A percentile compares a stretch with the other conserved stretches of the same genome.
These are phyloP conservation scores for Drosophila conformis DNA, from an alignment of 2,888 invertebrate species.

Conservation along the genomic window DNA sequence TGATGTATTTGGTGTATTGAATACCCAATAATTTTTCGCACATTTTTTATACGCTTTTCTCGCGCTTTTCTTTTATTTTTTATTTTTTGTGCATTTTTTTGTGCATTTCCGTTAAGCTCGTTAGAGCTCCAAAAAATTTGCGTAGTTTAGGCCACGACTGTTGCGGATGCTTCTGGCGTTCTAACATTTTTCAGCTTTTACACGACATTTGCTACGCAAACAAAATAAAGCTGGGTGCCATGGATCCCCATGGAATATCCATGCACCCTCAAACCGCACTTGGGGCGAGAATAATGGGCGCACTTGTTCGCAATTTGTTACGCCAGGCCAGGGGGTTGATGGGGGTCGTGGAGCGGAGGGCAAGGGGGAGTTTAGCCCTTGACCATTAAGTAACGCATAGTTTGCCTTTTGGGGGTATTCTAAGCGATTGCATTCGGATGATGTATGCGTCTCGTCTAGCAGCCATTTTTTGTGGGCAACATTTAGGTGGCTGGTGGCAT, in stretches of 20 bases:
- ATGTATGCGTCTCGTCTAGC: slow-evolving; percentile 69
- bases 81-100: slow-evolving; percentile 37
- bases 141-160: slow-evolving; percentile 45
- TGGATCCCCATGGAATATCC: slow-evolving; percentile 2
- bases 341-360: not conserved
- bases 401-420: slow-evolving; percentile 19
- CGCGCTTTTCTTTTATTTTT: slow-evolving; percentile 1
- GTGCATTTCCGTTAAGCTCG: slow-evolving; percentile 68
- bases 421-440: slow-evolving; percentile 56
- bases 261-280: slow-evolving; percentile 10
- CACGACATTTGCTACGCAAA: slow-evolving; percentile 67
- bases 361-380: slow-evolving; percentile 22
- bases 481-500: slow-evolving; percentile 39
- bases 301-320: slow-evolving; percentile 65
- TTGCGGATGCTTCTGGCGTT: slow-evolving; percentile 28
- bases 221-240: slow-evolving; percentile 48
- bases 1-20: slow-evolving; percentile 45
- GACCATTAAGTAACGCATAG: slow-evolving; percentile 68
- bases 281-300: slow-evolving; percentile 60
- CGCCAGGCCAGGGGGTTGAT: slow-evolving; percentile 7
- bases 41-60: slow-evolving; percentile 33
- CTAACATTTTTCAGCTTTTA: slow-evolving; percentile 56
- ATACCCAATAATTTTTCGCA: slow-evolving; percentile 45
- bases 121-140: slow-evolving; percentile 55
- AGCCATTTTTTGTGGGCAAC: slow-evolving; percentile 38